Conservation (phyloP, 2,113 vertebrate genomes). For the Panthera leo region DNA sequence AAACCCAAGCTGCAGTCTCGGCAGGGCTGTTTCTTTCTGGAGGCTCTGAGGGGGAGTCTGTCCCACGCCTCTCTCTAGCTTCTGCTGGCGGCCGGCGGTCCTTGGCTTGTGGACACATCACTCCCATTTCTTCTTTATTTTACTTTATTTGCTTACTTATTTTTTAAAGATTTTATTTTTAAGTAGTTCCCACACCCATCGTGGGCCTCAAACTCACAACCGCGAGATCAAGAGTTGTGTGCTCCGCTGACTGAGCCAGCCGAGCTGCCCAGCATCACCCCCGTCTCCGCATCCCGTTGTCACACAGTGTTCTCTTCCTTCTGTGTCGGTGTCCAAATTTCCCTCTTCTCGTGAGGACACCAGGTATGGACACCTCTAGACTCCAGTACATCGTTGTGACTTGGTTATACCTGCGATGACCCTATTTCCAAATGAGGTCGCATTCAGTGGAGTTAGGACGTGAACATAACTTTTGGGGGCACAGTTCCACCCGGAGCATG, state of each 20-base stretch:
- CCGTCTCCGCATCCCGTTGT: neutral
- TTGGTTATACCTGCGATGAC: neutral
- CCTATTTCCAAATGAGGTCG: neutral
- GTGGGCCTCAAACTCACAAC: no score
- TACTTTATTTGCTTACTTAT: no score
- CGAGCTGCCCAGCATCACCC: no score
- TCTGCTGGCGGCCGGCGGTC: neutral
- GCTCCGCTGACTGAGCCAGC: no score
- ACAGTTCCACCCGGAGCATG: neutral
- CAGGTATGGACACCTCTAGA: neutral
- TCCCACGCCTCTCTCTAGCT: neutral
- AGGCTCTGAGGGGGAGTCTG: no score
- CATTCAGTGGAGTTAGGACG: neutral
- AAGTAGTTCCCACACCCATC: no score
- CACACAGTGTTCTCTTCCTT: neutral
- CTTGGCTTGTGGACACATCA: neutral
- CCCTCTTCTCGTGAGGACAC: neutral
- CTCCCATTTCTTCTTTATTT: no score
- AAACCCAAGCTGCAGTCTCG: neutral
- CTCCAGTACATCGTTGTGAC: no score
- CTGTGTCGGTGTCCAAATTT: no score
- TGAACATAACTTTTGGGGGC: neutral
- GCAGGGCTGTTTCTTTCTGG: neutral
- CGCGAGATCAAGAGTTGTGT: no score
- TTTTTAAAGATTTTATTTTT: no score